Conservation (phyloP, 1,140 invertebrate genomes). For the Cotesia glomerata region DNA sequence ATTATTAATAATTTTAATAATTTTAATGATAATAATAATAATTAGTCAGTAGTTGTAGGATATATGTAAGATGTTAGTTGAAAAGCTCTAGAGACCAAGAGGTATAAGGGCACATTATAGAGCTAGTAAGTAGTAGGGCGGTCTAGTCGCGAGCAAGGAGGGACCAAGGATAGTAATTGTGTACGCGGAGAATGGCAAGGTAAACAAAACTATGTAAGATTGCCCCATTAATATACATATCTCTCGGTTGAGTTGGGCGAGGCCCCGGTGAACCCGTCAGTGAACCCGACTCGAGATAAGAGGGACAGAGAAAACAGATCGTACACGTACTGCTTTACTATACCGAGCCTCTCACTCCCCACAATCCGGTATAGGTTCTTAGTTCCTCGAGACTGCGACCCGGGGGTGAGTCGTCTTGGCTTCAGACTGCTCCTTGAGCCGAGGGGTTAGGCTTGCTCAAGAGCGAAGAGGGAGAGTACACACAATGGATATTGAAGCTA, state of each 20-base stretch:
- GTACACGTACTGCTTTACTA: slow-evolving; percentile 4
- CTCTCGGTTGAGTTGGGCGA: slow-evolving; percentile 58
- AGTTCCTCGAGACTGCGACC: background rate
- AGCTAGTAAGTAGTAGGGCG: slow-evolving; percentile 6
- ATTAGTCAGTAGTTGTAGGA: no score
- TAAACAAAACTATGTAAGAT: slow-evolving; percentile 67
- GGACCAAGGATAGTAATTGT: slow-evolving; percentile 60
- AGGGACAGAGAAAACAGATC: slow-evolving; percentile 34
- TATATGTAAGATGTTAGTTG: no score
- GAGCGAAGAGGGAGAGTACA: slow-evolving; percentile 47
- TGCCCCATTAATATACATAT: slow-evolving; percentile 66
- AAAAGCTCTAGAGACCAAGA: background rate
- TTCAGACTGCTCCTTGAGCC: slow-evolving; percentile 41
- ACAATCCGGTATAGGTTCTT: background rate
- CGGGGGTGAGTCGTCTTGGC: slow-evolving; percentile 60
- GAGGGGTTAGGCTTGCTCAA: slow-evolving; percentile 55
- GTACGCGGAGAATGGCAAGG: slow-evolving; percentile 64
- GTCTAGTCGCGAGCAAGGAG: slow-evolving; percentile 20
- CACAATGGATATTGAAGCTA: slow-evolving; percentile 66
- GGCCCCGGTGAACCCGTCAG: background rate
- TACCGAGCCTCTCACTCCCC: background rate
- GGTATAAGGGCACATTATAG: slow-evolving; percentile 36
- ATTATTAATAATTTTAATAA: no score
- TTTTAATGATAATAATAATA: no score
- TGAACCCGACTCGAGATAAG: background rate